Base-by-base conservation (phyloP, 2,797 vertebrate species). In the Rachycentron canadum region DNA sequence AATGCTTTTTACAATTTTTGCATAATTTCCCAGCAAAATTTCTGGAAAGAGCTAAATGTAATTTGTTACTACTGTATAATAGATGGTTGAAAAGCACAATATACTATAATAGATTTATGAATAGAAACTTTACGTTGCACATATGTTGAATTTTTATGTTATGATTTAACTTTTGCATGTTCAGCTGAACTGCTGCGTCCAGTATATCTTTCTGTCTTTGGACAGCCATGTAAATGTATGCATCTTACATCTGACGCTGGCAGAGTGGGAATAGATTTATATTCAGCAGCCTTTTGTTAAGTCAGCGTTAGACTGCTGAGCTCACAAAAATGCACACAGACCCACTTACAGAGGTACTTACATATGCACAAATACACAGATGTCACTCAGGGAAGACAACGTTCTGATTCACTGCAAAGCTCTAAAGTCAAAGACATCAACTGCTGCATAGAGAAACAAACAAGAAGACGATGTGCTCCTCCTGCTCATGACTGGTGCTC, bases 281-380 rank as follows among this genome's bases (percentile, higher is more conserved):
- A 82, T 86, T 79, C 89, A 86, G 78, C 69, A 69, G 85, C 76
- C 47, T 78, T 84, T 88, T 86, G 75, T 83, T 32, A 82, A 90
- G 86, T 83, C 81, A 64, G 57, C 47, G 61, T 71, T 73, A 40
- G 78, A 89, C 82, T 90, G 87, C 88, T 89, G 87, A 93, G 82
- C 60, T 61, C 47, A 76, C 81, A 83, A 50, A 86, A 81, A 73
- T 25, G 19, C 62, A 58, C 28, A 56, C 53, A 59, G 7, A 28
- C 32, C 43, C 66, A 69, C 41, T 32, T 63, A 34, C 11, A n/a
- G 4, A 45, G 30, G 19, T 19, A 26, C 57, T 38, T 17, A 40
- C n/a, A 58, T 7, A 17, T 2, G 32, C 50, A 59, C 21, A 60
- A 34, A 83, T 28, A 81, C 63, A 59, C 12, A 49, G 14, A 65